Evolutionary conservation across 2,113 vertebrate species (phyloP), one percentile per base, ranked within the genome.

Genomic region (Tupaia chinensis): DNA sequence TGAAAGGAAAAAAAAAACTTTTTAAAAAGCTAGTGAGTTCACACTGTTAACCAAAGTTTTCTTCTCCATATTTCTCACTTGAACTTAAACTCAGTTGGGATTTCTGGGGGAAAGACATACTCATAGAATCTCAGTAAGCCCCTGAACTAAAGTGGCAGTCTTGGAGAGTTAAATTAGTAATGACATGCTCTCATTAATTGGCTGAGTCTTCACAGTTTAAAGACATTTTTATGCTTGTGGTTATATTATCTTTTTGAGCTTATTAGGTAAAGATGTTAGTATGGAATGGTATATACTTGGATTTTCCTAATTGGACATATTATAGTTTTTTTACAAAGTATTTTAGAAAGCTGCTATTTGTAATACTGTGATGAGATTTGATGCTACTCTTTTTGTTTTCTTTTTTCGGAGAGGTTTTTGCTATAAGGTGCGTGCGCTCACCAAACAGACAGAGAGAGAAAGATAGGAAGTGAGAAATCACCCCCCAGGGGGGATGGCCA

Each of bases 301-400:
- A 63, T 88, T 95, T 92, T 53, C 16, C 16, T 63, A 91, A 73
- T 88, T 95, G 17, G 6, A 15, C 63, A 74, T 53, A 13, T 85
- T 72, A 29, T 82, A 81, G 4, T 90, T 95, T 96, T 7, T 92
- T 95, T 73, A 16, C 68, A 87, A 73, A 79, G 12, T 81, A 20
- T 61, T 94, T 84, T 79, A 53, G 2, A 85, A 76, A 74, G 81
- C 10, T 77, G 25, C 25, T 76, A 2, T 86, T 92, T 91, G 87
- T 65, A 77, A 63, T 29, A 81, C 5, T 54, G 1, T 89, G 9
- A 2, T 80, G 44, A 94, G 44, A 88, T n/a, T n/a, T n/a, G n/a
- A n/a, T n/a, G n/a, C n/a, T n/a, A n/a, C n/a, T n/a, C n/a, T n/a
- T n/a, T n/a, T n/a, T n/a, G n/a, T n/a, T n/a, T n/a, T n/a, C n/a